These are phyloP conservation scores for silkworm (Bombyx mori) DNA, from an alignment of 1,140 invertebrate species.

Conservation along the genomic window DNA sequence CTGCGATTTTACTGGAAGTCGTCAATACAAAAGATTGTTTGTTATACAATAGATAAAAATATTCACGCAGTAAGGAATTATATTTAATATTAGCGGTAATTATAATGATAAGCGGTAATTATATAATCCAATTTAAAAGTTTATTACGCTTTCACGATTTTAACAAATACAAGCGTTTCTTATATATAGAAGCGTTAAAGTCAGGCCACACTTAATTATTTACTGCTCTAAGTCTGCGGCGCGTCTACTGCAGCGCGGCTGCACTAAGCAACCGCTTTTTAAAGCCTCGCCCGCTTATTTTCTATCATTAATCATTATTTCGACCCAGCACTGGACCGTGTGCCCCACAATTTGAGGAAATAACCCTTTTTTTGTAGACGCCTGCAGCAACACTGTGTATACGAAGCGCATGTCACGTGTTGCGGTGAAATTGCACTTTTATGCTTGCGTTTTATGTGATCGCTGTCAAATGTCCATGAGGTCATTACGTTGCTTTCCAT, in stretches of 20 bases:
- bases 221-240: not conserved
- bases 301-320: slow-evolving; percentile 69
- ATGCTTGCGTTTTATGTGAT: not conserved
- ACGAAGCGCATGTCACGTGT: slow-evolving; percentile 21
- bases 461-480: not conserved
- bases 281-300: slow-evolving; percentile 63
- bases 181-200: too few relatives aligned
- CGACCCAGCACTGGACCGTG: slow-evolving; percentile 43
- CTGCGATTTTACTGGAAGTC: too few relatives aligned
- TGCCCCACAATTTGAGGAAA: slow-evolving; percentile 60
- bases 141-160: too few relatives aligned
- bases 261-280: slow-evolving; percentile 43
- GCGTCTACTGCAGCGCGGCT: slow-evolving; percentile 47
- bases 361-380: slow-evolving; percentile 58
- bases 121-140: too few relatives aligned
- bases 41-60: too few relatives aligned
- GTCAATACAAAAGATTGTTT: too few relatives aligned
- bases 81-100: too few relatives aligned
- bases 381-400: slow-evolving; percentile 24
- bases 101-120: too few relatives aligned
- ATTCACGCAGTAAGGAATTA: too few relatives aligned
- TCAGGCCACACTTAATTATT: too few relatives aligned
- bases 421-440: slow-evolving; percentile 3
- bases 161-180: too few relatives aligned
- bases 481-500: too few relatives aligned